Evolutionary conservation across 2,888 invertebrate species (phyloP).

Genomic region (Leptinotarsa juncta): DNA sequence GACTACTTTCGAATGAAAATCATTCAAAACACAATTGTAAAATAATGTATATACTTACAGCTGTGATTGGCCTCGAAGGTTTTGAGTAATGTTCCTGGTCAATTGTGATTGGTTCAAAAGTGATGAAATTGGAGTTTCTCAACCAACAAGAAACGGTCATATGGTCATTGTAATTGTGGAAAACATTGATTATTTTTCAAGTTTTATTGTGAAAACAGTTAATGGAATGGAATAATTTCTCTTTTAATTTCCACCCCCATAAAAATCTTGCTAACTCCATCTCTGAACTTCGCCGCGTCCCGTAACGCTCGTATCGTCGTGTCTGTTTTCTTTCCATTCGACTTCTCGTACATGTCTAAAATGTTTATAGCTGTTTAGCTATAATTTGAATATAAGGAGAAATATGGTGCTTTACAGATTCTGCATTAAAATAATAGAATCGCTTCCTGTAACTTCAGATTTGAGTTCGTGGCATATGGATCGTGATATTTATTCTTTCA

Average conservation of each 20-base stretch:
- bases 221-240: too few species aligned
- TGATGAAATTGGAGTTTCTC: too few species aligned
- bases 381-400: conserved; percentile 55
- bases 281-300: conserved; percentile 25
- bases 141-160: too few species aligned
- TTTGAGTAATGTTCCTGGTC: too few species aligned
- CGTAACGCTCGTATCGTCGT: conserved; percentile 45
- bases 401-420: conserved; percentile 47
- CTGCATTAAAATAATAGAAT: conserved; percentile 42
- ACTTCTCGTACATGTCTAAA: conserved; percentile 55
- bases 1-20: too few species aligned
- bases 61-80: too few species aligned
- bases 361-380: conserved; percentile 57
- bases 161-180: too few species aligned
- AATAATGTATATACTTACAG: too few species aligned
- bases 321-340: conserved; percentile 52
- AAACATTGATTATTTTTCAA: not conserved
- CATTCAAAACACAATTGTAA: too few species aligned
- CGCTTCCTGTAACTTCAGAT: conserved; percentile 7
- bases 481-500: not conserved
- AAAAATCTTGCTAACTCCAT: conserved; percentile 6
- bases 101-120: too few species aligned
- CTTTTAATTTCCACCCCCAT: not conserved
- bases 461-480: not conserved
- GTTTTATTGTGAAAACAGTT: not conserved